Conservation (phyloP, 1,140 invertebrate genomes). For the Saccostrea echinata region DNA sequence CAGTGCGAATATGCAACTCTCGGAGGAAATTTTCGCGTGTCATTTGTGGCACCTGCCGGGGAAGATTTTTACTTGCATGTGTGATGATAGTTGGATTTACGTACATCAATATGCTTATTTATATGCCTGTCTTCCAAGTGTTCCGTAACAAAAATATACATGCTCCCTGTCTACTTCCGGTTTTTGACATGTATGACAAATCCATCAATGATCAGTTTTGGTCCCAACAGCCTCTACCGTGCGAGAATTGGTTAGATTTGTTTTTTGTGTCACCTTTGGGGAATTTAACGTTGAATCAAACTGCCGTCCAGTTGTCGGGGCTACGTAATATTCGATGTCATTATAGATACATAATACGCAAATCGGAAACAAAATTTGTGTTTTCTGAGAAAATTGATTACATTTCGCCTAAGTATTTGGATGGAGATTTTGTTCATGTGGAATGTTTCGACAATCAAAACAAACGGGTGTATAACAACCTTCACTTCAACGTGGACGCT, state of each 20-base stretch:
- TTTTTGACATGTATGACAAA: slow-evolving; percentile 86
- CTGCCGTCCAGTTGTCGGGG: slow-evolving; percentile 63
- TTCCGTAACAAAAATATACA: slow-evolving; percentile 37
- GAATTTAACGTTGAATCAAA: slow-evolving; percentile 70
- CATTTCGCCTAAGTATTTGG: slow-evolving; percentile 66
- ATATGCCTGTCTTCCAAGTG: slow-evolving; percentile 35
- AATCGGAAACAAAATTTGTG: slow-evolving; percentile 68
- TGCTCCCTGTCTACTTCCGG: slow-evolving; percentile 88
- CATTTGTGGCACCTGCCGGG: background rate
- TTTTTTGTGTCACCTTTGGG: slow-evolving; percentile 71
- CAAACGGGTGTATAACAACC: slow-evolving; percentile 64
- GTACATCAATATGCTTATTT: background rate
- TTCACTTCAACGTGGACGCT: slow-evolving; percentile 59
- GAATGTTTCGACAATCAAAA: slow-evolving; percentile 74
- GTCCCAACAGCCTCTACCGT: slow-evolving; percentile 82
- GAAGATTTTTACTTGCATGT: background rate
- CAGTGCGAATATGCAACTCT: background rate
- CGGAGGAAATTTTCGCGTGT: background rate
- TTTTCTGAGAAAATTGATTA: slow-evolving; percentile 71
- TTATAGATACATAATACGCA: slow-evolving; percentile 47
- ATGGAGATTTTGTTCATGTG: slow-evolving; percentile 79
- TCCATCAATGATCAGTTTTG: slow-evolving; percentile 84
- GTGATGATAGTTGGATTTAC: background rate
- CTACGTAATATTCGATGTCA: slow-evolving; percentile 72
- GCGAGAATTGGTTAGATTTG: slow-evolving; percentile 81